Evolutionary conservation across 2,797 vertebrate species (phyloP), one percentile per base, ranked within the genome.

Genomic region (Macropodus opercularis): DNA sequence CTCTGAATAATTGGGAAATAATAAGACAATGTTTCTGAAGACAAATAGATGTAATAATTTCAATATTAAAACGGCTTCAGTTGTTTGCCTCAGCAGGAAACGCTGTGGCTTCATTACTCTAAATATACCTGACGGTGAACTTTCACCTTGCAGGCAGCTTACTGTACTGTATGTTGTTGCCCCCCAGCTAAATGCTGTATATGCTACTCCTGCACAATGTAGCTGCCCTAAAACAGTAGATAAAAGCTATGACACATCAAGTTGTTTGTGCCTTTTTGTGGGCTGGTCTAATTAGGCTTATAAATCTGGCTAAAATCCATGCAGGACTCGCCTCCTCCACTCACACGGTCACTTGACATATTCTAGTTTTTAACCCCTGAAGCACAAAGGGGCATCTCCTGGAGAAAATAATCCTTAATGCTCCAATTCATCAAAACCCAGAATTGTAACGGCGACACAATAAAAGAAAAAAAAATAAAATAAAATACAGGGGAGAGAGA

Each of bases 1-100:
- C 69, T 72, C 59, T 44, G 42, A 32, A 68, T 79, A 83, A 88
- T 72, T 83, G 57, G 56, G 79, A 83, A 85, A 85, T 87, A 81
- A 80, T 68, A 77, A 61, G 59, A 27, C 22, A 55, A 43, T 48
- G 60, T 78, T 75, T 80, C 61, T 12, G 10, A 31, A 66, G 67
- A 69, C 55, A 64, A 77, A 79, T 72, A 71, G 40, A 75, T 54
- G 31, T 65, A 65, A 66, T 14, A 41, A 69, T 61, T 70, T 53
- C 74, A 55, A 69, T 60, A 71, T 70, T 60, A 54, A 70, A 77
- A 67, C 63, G 17, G 72, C 69, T 71, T 64, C 2, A 24, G 23
- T 17, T 58, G 22, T 77, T 76, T 58, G 42, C 51, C 41, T 31
- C 57, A 78, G 71, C 39, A 48, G 50, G 24, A 73, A 66, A 68